These are phyloP conservation scores for Sarcophaga variegata DNA, from an alignment of 2,888 invertebrate species.

Conservation along the genomic window DNA sequence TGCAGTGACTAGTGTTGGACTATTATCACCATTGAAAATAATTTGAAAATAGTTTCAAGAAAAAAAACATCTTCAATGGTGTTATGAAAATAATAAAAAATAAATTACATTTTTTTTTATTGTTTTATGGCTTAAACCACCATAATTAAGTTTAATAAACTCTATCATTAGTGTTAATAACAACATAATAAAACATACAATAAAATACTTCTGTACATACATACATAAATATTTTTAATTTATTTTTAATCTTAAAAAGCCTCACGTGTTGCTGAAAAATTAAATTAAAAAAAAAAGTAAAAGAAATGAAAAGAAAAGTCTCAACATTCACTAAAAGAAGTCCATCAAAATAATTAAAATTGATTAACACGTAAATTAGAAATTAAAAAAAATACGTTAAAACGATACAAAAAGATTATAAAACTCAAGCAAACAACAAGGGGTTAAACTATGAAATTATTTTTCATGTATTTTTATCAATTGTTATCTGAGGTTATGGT, in stretches of 20 bases:
- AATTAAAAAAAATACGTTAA: not conserved
- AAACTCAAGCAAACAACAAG: not conserved
- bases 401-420: not conserved
- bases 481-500: slow-evolving; percentile 50
- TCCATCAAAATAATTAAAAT: not conserved
- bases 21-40: not conserved
- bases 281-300: slow-evolving; percentile 6
- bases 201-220: too few relatives aligned
- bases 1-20: not conserved
- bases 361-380: not conserved
- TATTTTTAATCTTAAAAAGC: not conserved
- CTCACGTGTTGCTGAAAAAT: slow-evolving; percentile 27
- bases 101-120: not conserved
- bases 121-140: slow-evolving; percentile 26
- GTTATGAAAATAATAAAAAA: not conserved
- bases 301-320: not conserved
- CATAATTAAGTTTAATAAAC: slow-evolving; percentile 42
- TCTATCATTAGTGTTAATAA: slow-evolving; percentile 10
- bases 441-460: slow-evolving; percentile 39
- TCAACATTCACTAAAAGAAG: not conserved
- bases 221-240: too few relatives aligned
- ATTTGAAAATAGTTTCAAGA: not conserved
- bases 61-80: not conserved
- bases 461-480: slow-evolving; percentile 3
- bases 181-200: too few relatives aligned